Conservation (phyloP, 2,797 vertebrate genomes). For the Phaenicophaeus curvirostris region DNA sequence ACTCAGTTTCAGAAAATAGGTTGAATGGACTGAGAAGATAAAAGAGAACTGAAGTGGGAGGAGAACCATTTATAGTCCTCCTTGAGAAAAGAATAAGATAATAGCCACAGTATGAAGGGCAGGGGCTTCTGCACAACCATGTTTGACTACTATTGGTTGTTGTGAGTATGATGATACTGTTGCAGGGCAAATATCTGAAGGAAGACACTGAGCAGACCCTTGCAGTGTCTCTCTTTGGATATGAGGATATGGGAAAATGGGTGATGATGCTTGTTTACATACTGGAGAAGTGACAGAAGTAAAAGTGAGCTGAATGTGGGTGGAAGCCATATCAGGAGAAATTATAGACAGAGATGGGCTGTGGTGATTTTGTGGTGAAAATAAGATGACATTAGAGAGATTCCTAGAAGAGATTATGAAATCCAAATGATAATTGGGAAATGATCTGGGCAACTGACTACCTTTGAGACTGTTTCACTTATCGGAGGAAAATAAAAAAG, state of each 20-base stretch:
- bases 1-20: not conserved
- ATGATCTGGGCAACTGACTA: not conserved
- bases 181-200: not conserved
- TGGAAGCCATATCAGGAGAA: not conserved
- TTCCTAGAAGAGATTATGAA: not conserved
- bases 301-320: not conserved
- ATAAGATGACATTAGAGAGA: not conserved
- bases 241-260: not conserved
- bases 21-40: not conserved
- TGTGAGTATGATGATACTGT: not conserved
- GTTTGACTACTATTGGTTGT: not conserved
- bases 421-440: not conserved
- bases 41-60: not conserved
- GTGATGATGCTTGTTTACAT: not conserved
- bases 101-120: not conserved
- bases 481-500: too few species aligned
- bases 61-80: not conserved
- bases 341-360: not conserved
- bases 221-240: not conserved
- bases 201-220: not conserved
- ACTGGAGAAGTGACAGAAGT: not conserved
- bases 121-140: not conserved
- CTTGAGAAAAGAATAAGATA: conserved; percentile 1
- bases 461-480: not conserved
- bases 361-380: not conserved